Evolutionary conservation across 2,888 invertebrate species (phyloP).

Genomic region (Tupiocoris notatus): DNA sequence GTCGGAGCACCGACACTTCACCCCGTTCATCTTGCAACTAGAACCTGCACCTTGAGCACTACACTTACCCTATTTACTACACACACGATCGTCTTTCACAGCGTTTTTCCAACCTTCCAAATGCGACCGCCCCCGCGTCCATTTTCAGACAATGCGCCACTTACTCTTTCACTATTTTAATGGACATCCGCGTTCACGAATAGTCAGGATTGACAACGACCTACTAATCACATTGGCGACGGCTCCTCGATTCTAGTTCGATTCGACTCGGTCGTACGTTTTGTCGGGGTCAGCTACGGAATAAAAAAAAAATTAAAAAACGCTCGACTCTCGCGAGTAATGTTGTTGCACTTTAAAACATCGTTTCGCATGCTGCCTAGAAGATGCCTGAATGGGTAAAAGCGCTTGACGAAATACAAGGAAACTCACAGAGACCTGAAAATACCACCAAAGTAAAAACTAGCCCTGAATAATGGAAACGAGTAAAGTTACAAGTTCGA

Average conservation of each 20-base stretch:
- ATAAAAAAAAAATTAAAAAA: too few species aligned
- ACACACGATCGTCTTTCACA: neutral
- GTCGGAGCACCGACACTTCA: slow-evolving; percentile 31
- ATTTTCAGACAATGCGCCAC: slow-evolving; percentile 39
- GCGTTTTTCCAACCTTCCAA: neutral
- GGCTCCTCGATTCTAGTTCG: neutral
- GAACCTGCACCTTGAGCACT: neutral
- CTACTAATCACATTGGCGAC: slow-evolving; percentile 3
- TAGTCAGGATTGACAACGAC: neutral
- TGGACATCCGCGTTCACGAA: slow-evolving; percentile 15
- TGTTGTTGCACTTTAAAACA: too few species aligned
- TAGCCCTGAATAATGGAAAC: too few species aligned
- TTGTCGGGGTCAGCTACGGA: neutral
- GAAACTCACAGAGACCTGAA: too few species aligned
- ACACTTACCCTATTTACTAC: neutral
- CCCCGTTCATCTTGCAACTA: neutral
- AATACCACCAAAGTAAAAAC: too few species aligned
- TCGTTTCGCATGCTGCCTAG: too few species aligned
- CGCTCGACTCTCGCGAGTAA: too few species aligned
- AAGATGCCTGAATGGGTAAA: too few species aligned
- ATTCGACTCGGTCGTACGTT: neutral
- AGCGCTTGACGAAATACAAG: too few species aligned
- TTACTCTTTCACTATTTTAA: slow-evolving; percentile 44
- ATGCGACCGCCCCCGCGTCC: neutral
- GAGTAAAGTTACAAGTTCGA: too few species aligned